Conservation (phyloP, 1,140 invertebrate genomes). For the Drosophila hydei region DNA sequence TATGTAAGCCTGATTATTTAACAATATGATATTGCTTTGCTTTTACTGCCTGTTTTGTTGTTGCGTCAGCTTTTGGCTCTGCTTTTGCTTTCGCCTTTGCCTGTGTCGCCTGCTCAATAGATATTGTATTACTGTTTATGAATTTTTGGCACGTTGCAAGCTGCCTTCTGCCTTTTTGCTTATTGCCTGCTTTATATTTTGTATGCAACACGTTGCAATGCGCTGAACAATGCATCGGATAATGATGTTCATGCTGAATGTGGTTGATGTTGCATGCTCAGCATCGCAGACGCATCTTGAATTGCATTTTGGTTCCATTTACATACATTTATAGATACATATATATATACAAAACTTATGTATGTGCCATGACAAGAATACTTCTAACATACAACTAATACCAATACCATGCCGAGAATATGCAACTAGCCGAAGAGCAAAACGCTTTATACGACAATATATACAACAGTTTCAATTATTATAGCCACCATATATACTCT, state of each 20-base stretch:
- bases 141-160: slow-evolving; percentile 62
- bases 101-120: slow-evolving; percentile 29
- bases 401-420: slow-evolving; percentile 37
- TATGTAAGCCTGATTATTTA: slow-evolving; percentile 26
- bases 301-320: slow-evolving; percentile 55
- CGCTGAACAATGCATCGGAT: slow-evolving; percentile 46
- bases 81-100: slow-evolving; percentile 26
- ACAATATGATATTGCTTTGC: slow-evolving; percentile 18
- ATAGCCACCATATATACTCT: slow-evolving; percentile 41
- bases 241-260: slow-evolving; percentile 40
- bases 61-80: background rate
- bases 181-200: slow-evolving; percentile 42
- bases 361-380: slow-evolving; percentile 25
- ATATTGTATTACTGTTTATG: slow-evolving; percentile 46
- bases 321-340: slow-evolving; percentile 37
- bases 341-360: slow-evolving; percentile 2
- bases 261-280: slow-evolving; percentile 47
- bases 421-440: slow-evolving; percentile 48
- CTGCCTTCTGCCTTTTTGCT: slow-evolving; percentile 47
- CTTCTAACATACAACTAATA: slow-evolving; percentile 21
- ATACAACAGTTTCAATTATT: slow-evolving; percentile 39
- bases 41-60: slow-evolving; percentile 33
- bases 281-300: slow-evolving; percentile 38
- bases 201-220: slow-evolving; percentile 61
- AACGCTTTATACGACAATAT: slow-evolving; percentile 49